Conservation (phyloP, 2,888 invertebrate species). For the Epinotia demarniana region DNA sequence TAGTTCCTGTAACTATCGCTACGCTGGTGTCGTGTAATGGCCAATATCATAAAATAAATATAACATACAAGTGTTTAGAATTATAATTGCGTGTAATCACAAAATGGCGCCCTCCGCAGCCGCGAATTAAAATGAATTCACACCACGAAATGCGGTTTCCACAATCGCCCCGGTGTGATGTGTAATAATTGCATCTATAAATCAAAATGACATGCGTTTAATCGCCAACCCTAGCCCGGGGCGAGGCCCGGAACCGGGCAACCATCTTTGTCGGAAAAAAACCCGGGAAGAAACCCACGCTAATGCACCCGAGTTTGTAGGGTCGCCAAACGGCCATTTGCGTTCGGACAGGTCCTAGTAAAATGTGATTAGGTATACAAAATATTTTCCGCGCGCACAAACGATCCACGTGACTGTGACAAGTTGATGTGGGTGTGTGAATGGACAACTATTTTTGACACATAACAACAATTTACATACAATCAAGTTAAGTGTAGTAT, state of each 20-base stretch:
- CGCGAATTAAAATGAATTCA: slow-evolving; percentile 30
- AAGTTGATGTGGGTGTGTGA: not conserved
- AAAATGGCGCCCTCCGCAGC: slow-evolving; percentile 18
- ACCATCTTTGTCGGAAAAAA: slow-evolving; percentile 44
- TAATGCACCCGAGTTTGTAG: slow-evolving; percentile 42
- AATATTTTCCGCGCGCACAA: not conserved
- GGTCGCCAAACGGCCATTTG: slow-evolving; percentile 32
- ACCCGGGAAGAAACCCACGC: slow-evolving; percentile 41
- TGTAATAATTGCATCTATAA: slow-evolving; percentile 47
- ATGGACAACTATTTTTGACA: not conserved
- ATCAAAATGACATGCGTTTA: slow-evolving; percentile 47
- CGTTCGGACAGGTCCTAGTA: slow-evolving; percentile 5
- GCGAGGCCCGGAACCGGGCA: slow-evolving; percentile 40
- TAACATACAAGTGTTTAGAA: slow-evolving; percentile 3
- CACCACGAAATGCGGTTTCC: slow-evolving; percentile 38
- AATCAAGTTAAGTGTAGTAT: not conserved
- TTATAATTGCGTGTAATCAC: slow-evolving; percentile 15
- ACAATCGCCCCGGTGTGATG: slow-evolving; percentile 43
- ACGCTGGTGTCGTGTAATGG: not conserved
- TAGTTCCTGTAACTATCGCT: too few relatives aligned
- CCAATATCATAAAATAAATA: not conserved
- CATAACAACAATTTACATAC: not conserved
- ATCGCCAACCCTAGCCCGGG: slow-evolving; percentile 42
- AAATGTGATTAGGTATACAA: not conserved
- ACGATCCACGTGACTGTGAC: slow-evolving; percentile 1